These are phyloP conservation scores for Dasypolia templi DNA, from an alignment of 2,888 invertebrate species.

Conservation along the genomic window DNA sequence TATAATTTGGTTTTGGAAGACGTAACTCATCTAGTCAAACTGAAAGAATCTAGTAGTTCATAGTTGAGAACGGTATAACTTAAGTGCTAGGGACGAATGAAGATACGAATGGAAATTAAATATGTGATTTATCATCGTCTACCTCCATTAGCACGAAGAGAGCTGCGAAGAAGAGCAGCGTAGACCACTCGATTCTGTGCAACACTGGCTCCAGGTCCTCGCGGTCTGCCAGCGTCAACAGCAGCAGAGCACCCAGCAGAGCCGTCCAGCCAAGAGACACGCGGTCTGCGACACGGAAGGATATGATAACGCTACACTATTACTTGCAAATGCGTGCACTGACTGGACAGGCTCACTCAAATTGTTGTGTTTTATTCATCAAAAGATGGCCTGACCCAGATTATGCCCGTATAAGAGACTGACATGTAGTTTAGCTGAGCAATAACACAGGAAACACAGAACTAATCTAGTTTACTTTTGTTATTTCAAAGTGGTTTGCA, in stretches of 20 bases:
- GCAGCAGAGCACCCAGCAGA: slow-evolving; percentile 93
- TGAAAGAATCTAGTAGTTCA: not conserved
- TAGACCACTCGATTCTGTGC: slow-evolving; percentile 97
- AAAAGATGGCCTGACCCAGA: too few relatives aligned
- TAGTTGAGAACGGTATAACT: not conserved
- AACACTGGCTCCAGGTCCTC: slow-evolving; percentile 96
- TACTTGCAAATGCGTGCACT: too few relatives aligned
- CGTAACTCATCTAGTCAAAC: not conserved
- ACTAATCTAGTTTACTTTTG: too few relatives aligned
- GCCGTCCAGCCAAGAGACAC: slow-evolving; percentile 97
- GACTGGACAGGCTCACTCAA: too few relatives aligned
- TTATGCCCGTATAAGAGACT: too few relatives aligned
- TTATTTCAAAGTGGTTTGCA: too few relatives aligned
- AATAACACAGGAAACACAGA: too few relatives aligned
- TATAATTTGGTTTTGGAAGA: not conserved
- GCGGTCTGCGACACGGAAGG: slow-evolving; percentile 81
- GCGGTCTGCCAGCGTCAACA: slow-evolving; percentile 92
- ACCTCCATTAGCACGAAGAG: slow-evolving; percentile 97
- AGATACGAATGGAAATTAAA: not conserved
- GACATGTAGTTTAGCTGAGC: too few relatives aligned
- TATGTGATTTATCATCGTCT: not conserved
- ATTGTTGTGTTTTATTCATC: too few relatives aligned
- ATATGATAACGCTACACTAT: too few relatives aligned
- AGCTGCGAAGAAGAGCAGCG: slow-evolving; percentile 96
- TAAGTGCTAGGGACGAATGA: not conserved